Conservation (phyloP, 2,797 vertebrate genomes). For the Eremophila alpestris region DNA sequence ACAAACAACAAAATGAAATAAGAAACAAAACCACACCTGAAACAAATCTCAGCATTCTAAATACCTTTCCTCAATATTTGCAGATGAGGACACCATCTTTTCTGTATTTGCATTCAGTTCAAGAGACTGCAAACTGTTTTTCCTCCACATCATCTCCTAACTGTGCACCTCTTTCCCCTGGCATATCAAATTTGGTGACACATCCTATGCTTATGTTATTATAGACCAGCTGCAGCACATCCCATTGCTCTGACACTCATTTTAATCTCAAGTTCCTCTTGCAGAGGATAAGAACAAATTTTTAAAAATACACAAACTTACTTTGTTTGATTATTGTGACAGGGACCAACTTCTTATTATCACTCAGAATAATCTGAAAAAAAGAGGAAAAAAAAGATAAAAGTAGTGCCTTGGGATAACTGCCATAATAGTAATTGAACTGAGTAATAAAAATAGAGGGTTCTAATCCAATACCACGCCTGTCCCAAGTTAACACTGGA, state of each 20-base stretch:
- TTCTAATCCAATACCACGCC: background rate
- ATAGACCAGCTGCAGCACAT: background rate
- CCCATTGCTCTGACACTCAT: background rate
- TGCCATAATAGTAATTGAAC: background rate
- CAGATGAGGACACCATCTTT: background rate
- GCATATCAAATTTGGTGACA: background rate
- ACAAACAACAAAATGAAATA: background rate
- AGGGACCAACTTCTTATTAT: slow-evolving; percentile 74
- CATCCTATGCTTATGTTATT: background rate
- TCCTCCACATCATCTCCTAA: background rate
- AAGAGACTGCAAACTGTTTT: background rate
- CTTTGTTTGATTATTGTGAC: slow-evolving; percentile 82
- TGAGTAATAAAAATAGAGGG: background rate
- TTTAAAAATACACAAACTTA: slow-evolving; percentile 43
- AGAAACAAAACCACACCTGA: background rate
- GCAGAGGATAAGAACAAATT: background rate
- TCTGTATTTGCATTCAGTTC: background rate
- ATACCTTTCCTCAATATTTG: background rate
- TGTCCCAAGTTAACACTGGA: background rate
- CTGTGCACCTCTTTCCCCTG: background rate
- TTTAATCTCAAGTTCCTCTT: background rate
- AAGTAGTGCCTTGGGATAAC: background rate
- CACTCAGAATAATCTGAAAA: slow-evolving; percentile 67
- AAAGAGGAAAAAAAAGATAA: background rate
- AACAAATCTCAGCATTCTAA: background rate